phyloP scores from a whole-genome alignment of 1,140 invertebrate species.

The Chelonus insularis region DNA sequence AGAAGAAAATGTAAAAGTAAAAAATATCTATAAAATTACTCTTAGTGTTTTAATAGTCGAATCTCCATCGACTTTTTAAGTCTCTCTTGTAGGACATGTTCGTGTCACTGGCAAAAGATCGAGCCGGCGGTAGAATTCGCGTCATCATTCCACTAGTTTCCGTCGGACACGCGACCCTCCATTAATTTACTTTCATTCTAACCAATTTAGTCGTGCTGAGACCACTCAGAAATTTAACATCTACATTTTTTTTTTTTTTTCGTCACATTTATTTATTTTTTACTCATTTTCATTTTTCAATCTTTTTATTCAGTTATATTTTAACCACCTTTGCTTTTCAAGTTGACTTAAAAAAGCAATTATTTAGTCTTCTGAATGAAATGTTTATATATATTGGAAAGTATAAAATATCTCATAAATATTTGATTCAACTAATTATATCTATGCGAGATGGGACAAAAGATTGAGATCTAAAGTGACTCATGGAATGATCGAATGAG shows the following conservation, averaged over 20 bases:
- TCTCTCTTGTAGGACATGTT: conserved; percentile 7
- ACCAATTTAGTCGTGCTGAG: conserved; percentile 12
- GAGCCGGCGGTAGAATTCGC: conserved; percentile 10
- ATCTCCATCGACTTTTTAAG: neutral
- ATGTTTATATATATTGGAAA: too few species aligned
- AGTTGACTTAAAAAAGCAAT: too few species aligned
- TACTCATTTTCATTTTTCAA: too few species aligned
- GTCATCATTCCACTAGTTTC: conserved; percentile 33
- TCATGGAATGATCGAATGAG: conserved; percentile 17
- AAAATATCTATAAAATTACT: too few species aligned
- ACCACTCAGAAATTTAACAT: neutral
- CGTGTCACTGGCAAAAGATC: neutral
- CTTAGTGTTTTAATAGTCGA: too few species aligned
- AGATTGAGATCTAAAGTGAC: conserved; percentile 7
- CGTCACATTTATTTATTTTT: too few species aligned
- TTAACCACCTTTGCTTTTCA: too few species aligned
- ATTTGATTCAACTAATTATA: conserved; percentile 10
- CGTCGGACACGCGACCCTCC: conserved; percentile 33
- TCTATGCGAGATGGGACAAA: conserved; percentile 10
- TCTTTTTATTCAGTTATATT: too few species aligned
- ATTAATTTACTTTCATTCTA: conserved; percentile 27
- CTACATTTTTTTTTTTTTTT: neutral
- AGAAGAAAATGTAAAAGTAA: too few species aligned
- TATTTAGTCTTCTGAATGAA: too few species aligned
- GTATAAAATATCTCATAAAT: too few species aligned